Percentiles rank a stretch among this genome's conserved stretches.
Conservation (phyloP, 2,888 invertebrate species). For the Eupithecia subfuscata region DNA sequence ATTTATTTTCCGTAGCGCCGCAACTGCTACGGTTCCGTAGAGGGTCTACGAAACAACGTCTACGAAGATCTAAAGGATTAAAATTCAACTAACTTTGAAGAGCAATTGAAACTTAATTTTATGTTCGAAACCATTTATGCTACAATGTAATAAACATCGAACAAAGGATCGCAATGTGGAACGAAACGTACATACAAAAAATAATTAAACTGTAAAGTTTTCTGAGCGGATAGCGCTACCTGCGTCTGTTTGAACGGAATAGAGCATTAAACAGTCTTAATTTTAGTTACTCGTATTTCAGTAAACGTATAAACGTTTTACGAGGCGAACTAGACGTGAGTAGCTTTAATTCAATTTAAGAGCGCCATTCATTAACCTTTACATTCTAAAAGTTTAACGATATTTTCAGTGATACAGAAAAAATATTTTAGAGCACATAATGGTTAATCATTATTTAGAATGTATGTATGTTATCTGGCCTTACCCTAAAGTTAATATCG, state of each 20-base stretch:
- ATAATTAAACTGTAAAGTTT: constrained; percentile 46
- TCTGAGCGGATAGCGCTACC: constrained; percentile 52
- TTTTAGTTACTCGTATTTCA: constrained; percentile 69
- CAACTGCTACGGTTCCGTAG: neutral
- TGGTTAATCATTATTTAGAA: neutral
- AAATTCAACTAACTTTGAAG: neutral
- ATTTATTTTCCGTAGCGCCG: neutral
- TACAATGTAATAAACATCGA: neutral
- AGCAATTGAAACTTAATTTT: neutral
- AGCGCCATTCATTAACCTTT: constrained; percentile 48
- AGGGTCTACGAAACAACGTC: neutral
- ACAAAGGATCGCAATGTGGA: constrained; percentile 9
- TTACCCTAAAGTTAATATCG: neutral
- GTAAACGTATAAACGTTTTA: constrained; percentile 70
- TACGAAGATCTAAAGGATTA: neutral
- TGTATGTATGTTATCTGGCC: neutral
- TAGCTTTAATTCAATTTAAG: constrained; percentile 65
- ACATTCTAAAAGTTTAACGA: constrained; percentile 6
- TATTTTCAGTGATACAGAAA: constrained; percentile 8
- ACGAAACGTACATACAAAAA: constrained; percentile 26
- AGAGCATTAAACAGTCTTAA: constrained; percentile 67
- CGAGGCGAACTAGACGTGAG: constrained; percentile 69
- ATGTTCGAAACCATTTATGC: neutral
- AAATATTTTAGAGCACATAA: neutral
- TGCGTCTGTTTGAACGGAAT: constrained; percentile 60